Evolutionary conservation across 2,113 vertebrate genomes (phyloP).

Genomic region (Amblyornis subalaris): DNA sequence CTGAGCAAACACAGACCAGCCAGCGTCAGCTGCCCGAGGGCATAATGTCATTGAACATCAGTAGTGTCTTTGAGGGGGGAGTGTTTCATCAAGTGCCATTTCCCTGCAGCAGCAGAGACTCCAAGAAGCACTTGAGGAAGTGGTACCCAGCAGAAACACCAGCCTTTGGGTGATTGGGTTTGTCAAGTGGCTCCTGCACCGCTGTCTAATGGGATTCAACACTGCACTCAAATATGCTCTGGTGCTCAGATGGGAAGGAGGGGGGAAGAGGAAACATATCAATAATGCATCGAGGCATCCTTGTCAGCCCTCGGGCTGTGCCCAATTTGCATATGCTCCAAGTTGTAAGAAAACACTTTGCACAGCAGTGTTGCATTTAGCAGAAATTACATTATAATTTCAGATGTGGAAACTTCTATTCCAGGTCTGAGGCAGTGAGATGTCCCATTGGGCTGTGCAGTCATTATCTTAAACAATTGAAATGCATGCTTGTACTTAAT

Average conservation of each 20-base stretch:
- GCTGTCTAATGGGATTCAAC: neutral
- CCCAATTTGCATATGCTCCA: conserved; percentile 27
- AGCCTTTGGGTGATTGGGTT: neutral
- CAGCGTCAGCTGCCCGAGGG: neutral
- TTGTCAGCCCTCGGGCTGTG: neutral
- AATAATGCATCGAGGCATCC: neutral
- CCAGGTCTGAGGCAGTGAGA: neutral
- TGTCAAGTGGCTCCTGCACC: neutral
- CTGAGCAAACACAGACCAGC: neutral
- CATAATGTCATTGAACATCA: rapidly evolving
- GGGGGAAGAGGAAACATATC: neutral
- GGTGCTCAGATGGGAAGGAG: neutral
- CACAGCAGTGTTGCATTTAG: conserved; percentile 30
- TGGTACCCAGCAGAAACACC: neutral
- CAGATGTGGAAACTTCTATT: conserved; percentile 37
- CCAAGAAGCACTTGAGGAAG: neutral
- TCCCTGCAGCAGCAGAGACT: neutral
- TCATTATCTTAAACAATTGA: conserved; percentile 34
- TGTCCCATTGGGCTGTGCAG: neutral
- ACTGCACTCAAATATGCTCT: rapidly evolving
- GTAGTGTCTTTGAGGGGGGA: neutral
- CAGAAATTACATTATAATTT: conserved; percentile 65
- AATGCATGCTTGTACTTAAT: conserved; percentile 15
- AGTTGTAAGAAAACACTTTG: conserved; percentile 20
- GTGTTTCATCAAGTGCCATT: neutral